Evolutionary conservation across 2,113 vertebrate genomes (phyloP), one percentile per base, ranked within the genome.

Genomic region (Chloropsis hardwickii): DNA sequence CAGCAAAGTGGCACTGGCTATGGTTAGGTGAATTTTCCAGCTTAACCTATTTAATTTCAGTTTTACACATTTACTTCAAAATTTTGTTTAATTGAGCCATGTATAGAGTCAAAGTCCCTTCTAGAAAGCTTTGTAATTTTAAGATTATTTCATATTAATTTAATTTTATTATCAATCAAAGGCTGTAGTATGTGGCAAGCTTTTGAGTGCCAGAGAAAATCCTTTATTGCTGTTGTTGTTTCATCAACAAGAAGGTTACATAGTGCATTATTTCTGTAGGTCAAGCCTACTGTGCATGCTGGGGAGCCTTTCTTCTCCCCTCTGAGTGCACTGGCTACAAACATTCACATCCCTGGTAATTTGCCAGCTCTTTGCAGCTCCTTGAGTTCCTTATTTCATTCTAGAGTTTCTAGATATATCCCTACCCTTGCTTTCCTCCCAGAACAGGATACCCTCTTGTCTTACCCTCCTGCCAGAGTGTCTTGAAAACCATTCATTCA

Each of bases 71-170:
- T 76, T 78, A 57, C 48, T 95, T 81, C 40, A 94, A 96, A 84
- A 91, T 44, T 80, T 64, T 72, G 23, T 86, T 96, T 88, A 29
- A 37, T 51, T 88, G 58, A 95, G 35, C 81, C 85, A 47, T 82
- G 67, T 88, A 40, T 81, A 69, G 51, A 81, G 94, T 96, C 94
- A 97, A 96, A 96, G 56, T 42, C 39, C 47, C 10, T 78, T 90
- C 80, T 56, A 88, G 76, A 86, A 95, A 84, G 90, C 95, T 86
- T 95, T 95, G 90, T 93, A 94, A 95, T 94, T 90, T 92, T 61
- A 90, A 93, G 85, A 97, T 95, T 95, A 93, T 90, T 96, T 95
- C 53, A 67, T 67, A 95, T 93, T 93, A 96, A 96, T 95, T 94
- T 90, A 92, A 90, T 96, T 96, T 90, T 82, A 39, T 37, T 93